Percentiles rank a stretch among this genome's conserved stretches.
phyloP scores from a whole-genome alignment of 2,797 vertebrate genomes.

The Callimico goeldii region DNA sequence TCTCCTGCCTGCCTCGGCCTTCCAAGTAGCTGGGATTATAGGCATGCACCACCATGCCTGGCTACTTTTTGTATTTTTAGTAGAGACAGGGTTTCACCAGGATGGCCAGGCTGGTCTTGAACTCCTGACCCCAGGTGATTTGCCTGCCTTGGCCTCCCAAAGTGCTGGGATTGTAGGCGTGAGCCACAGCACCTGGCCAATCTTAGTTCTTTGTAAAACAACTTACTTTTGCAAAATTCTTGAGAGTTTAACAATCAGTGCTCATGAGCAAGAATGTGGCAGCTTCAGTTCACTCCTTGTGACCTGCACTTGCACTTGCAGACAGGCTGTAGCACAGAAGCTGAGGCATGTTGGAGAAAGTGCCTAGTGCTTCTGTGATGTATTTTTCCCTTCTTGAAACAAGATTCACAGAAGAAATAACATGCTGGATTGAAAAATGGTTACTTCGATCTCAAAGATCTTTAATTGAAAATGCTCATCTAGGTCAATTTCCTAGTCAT shows the following conservation, averaged over 20 bases:
- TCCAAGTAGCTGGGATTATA: too few species aligned
- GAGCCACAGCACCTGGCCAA: background rate
- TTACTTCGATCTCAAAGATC: background rate
- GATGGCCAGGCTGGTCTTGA: too few species aligned
- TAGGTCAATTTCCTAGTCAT: background rate
- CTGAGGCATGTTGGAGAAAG: background rate
- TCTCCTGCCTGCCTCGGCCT: too few species aligned
- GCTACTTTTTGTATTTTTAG: too few species aligned
- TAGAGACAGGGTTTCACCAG: too few species aligned
- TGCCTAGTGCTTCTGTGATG: background rate
- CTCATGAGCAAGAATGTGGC: background rate
- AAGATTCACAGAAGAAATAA: background rate
- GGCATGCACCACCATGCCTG: too few species aligned
- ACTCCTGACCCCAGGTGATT: too few species aligned
- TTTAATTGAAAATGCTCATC: background rate
- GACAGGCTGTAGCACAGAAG: background rate
- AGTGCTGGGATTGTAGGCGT: too few species aligned
- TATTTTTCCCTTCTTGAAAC: slow-evolving; percentile 12
- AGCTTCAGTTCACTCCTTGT: background rate
- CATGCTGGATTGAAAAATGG: background rate
- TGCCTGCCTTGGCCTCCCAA: too few species aligned
- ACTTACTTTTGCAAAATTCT: background rate
- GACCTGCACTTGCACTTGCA: background rate
- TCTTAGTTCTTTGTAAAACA: background rate
- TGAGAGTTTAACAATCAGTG: background rate